Evolutionary conservation across 37 sponge, comb jelly and placozoan genomes (phyloP), one percentile per base, ranked within the genome.

Genomic region (Tethya wilhelma): DNA sequence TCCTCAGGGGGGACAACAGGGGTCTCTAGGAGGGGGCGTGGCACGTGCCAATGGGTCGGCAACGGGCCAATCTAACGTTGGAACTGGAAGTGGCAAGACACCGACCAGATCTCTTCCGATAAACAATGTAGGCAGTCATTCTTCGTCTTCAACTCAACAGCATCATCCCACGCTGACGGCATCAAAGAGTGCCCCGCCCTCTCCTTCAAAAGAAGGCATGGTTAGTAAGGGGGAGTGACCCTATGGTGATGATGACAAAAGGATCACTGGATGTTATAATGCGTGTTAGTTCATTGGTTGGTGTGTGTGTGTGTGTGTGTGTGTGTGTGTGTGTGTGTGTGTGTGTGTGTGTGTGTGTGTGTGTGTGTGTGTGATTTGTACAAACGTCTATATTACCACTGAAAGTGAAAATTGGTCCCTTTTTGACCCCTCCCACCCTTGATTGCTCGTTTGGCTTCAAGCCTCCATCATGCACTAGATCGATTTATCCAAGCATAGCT

Each of bases 131-230:
- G 59, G 59, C 5, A 58, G 14, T 9, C 59, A 28, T 58, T 28
- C 59, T 58, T 28, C 26, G 6, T 28, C 59, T 4, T 9, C 59
- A 14, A 3, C 59, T 58, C 59, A n/a, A 37, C 67, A 4, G 42
- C 43, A 9, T 14, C 69, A 1, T 43, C 69, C n/a, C 69, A 69
- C 43, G n/a, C 42, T 41, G 69, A 43, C 36, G 36, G 55, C 33
- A 4, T 72, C 55, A 2, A 72, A 72, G 55, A 28, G 56, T 72
- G 73, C 73, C 32, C 34, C 55, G 0, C 2, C 73, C 32, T 72
- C 73, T 14, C 73, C 73, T 1, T 32, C 25, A 14, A 72, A 72
- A 55, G 73, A 72, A 2, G n/a, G n/a, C n/a, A n/a, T n/a, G n/a
- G n/a, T n/a, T 19, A 49, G 53, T 14, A 19, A 9, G 53, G 14